Evolutionary conservation across 1,140 invertebrate species (phyloP), one percentile per base, ranked within the genome.

Genomic region (Drosophila miranda): DNA sequence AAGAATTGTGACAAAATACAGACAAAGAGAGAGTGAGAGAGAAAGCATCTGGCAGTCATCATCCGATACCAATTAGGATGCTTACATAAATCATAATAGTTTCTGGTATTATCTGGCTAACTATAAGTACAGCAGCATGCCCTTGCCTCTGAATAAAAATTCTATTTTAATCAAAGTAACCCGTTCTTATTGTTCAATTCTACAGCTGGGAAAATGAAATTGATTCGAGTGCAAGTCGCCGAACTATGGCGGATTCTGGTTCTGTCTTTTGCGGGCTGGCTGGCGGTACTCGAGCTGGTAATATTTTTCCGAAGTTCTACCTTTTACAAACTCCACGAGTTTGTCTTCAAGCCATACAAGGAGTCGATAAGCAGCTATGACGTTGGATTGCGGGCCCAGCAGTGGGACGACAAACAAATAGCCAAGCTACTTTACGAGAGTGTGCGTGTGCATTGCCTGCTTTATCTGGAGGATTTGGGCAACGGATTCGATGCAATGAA

Each of bases 371-470:
- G 1, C 0, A 30, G 30, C 1, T 78, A 42, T 45, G 41, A 50
- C 2, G 54, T 78, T 14, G 71, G 66, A 1, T 14, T 16, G 1
- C 45, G 79, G 1, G 67, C 60, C 11, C 45, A 84, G 23, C 43
- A 49, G 1, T 54, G 48, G 70, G 59, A 78, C 26, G 69, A 78
- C 16, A 26, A 13, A 4, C 51, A 19, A 13, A 98, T 2, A 93
- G 93, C 68, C 95, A 96, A 3, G 95, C 94, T 81, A 96, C 98
- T 89, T 94, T 95, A 0, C 91, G 95, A 16, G 96, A 98, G 92
- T 91, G 93, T 0, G 87, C 97, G 30, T 95, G 96, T 19, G 92
- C 97, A 54, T 98, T 99, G 91, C 95, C 42, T 84, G 30, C 59
- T 84, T 42, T 68, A 68, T 30, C 11, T 68, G 34, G 50, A 68